Evolutionary conservation across 2,888 invertebrate species (phyloP).

Genomic region (Ditula angustiorana): DNA sequence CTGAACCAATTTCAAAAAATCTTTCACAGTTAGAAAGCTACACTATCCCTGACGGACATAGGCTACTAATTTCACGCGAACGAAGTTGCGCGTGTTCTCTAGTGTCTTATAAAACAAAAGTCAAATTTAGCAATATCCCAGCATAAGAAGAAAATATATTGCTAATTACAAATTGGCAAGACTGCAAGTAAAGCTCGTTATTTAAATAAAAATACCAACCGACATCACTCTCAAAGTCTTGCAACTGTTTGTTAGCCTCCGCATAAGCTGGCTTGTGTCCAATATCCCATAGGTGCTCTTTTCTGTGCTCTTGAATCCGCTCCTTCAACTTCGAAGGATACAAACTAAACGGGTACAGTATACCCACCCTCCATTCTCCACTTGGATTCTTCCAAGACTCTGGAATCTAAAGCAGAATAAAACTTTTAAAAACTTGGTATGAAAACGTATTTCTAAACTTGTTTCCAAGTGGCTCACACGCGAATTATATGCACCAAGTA

Average conservation of each 20-base stretch:
- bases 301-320: slow-evolving; percentile 91
- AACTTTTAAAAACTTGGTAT: slow-evolving; percentile 25
- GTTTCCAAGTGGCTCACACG: not conserved
- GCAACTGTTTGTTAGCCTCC: slow-evolving; percentile 90
- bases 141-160: slow-evolving; percentile 3
- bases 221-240: slow-evolving; percentile 90
- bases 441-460: not conserved
- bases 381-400: slow-evolving; percentile 92
- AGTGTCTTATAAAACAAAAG: not conserved
- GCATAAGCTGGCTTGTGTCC: slow-evolving; percentile 92
- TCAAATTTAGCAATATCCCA: not conserved
- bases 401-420: slow-evolving; percentile 87
- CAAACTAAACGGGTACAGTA: slow-evolving; percentile 93
- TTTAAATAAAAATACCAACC: slow-evolving; percentile 57
- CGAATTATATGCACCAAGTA: not conserved
- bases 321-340: slow-evolving; percentile 94
- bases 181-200: not conserved
- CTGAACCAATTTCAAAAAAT: too few relatives aligned
- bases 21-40: too few relatives aligned
- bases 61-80: too few relatives aligned
- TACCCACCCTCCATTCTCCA: slow-evolving; percentile 94
- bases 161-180: not conserved
- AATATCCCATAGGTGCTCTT: slow-evolving; percentile 94
- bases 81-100: too few relatives aligned
- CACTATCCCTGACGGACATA: too few relatives aligned